Evolutionary conservation across 2,113 vertebrate genomes (phyloP).

Genomic region (Apteryx mantelli): DNA sequence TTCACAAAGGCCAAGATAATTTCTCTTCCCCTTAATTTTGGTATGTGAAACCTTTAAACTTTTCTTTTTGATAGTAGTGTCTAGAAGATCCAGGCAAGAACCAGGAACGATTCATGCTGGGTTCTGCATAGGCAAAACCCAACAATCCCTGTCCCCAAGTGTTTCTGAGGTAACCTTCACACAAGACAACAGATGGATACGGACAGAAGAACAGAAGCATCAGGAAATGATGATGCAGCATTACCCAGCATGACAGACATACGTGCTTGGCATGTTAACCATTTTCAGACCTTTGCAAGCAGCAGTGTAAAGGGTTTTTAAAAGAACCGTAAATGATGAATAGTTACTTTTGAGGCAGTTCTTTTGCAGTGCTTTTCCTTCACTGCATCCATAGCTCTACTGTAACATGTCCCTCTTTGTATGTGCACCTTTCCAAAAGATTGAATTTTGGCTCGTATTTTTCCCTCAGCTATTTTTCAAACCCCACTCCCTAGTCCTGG

Average conservation of each 20-base stretch:
- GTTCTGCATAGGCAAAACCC: neutral
- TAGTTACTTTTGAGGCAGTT: neutral
- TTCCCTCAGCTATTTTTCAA: neutral
- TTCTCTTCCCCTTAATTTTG: neutral
- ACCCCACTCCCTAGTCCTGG: neutral
- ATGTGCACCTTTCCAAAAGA: neutral
- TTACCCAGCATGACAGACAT: fast-evolving
- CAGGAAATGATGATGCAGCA: neutral
- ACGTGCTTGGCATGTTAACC: neutral
- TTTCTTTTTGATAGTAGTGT: neutral
- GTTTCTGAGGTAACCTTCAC: neutral
- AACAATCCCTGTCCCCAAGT: fast-evolving
- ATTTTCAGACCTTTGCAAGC: neutral
- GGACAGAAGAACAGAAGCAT: neutral
- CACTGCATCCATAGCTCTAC: neutral
- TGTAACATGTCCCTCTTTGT: neutral
- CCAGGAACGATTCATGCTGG: neutral
- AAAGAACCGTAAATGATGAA: neutral
- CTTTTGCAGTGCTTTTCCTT: neutral
- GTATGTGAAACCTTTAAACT: neutral
- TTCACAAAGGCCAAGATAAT: neutral
- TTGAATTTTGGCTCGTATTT: neutral
- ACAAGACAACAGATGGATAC: neutral
- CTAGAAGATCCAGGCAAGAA: neutral
- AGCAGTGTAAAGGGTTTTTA: neutral